Evolutionary conservation across 2,113 vertebrate species (phyloP), one percentile per base, ranked within the genome.

Genomic region (Shinisaurus crocodilurus): DNA sequence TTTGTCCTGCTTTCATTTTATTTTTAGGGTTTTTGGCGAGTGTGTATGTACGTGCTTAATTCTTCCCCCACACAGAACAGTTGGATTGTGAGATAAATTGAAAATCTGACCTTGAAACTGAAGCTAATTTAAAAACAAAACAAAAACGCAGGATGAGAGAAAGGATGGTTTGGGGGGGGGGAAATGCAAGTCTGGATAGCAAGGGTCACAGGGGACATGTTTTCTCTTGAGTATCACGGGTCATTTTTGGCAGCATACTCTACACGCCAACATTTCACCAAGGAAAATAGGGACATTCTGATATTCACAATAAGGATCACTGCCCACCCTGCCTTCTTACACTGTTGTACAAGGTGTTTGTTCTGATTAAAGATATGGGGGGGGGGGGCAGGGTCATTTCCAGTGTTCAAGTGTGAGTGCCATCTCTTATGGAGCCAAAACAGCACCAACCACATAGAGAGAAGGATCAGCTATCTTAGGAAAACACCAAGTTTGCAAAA

Each of bases 91-190:
- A 85, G 76, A 25, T 67, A 91, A 87, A 91, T 80, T 79, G 90
- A 54, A 77, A 57, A 84, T 85, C 80, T 88, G 93, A 91, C 72
- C n/a, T 76, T 90, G 89, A 88, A 93, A 91, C 67, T 85, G 84
- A 91, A 23, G 43, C 67, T 89, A 85, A 87, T 91, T 87, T 43
- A 88, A 60, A 82, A 85, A 76, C 29, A 65, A 82, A 67, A 34
- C 25, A 72, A 37, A 37, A 63, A 54, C 7, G 13, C 54, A 54
- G 84, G 79, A 70, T 82, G 84, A 88, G 74, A 83, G 45, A 40
- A 75, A 63, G 54, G 88, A 75, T 82, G 89, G 85, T 54, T 87
- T 43, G 43, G 8, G 80, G 81, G n/a, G 2, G 1, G 81, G 87
- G 13, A 50, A 77, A 79, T 20, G 20, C 0, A 69, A 70, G 23